These are phyloP conservation scores for Oasisia sp. DNA, from an alignment of 2,888 invertebrate species.

Conservation along the genomic window DNA sequence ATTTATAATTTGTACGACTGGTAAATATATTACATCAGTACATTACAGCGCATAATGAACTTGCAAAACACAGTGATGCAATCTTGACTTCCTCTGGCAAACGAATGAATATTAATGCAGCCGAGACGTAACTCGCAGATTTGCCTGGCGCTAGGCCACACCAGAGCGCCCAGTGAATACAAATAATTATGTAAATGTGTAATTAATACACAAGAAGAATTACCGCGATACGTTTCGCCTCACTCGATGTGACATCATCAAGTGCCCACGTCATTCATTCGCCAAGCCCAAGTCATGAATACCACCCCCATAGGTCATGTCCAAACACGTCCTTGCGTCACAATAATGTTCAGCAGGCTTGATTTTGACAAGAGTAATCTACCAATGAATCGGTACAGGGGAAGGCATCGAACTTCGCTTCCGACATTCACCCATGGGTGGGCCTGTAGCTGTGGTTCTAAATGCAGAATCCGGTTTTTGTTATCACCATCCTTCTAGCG, in stretches of 20 bases:
- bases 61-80: neutral
- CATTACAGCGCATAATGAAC: neutral
- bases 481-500: neutral
- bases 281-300: neutral
- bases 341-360: neutral
- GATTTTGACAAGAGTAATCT: neutral
- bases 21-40: neutral
- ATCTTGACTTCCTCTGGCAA: neutral
- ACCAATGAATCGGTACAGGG: neutral
- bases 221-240: neutral
- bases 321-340: neutral
- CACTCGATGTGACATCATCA: neutral
- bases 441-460: neutral
- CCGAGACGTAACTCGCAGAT: neutral
- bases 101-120: neutral
- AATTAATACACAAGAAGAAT: neutral
- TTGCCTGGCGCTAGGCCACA: neutral
- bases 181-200: constrained; percentile 1
- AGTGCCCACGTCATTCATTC: neutral
- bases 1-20: neutral
- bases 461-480: neutral
- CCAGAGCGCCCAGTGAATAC: neutral
- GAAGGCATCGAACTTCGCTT: neutral
- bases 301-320: neutral
- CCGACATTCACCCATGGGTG: neutral